Base-by-base conservation (phyloP, 30 jellyfish, hydroid and myxozoan species). In the Aurelia aurita region DNA sequence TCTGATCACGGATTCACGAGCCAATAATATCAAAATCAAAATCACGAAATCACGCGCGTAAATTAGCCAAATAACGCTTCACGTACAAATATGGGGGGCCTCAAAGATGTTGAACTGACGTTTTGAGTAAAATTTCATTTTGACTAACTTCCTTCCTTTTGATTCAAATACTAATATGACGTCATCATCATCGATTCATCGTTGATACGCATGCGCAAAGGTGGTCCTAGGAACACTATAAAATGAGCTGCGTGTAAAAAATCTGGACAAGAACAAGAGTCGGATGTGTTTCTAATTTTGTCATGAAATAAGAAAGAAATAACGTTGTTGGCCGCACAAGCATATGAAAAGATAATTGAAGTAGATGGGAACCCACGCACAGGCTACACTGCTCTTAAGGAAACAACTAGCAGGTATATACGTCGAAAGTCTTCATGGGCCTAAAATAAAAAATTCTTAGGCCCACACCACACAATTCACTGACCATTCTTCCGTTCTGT, bases 341-440 rank as follows among this genome's bases (percentile, higher is more conserved):
- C 66, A 5, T 44, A 64, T 43, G 46, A 31, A 55, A 59, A 47
- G 80, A 57, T 18, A 80, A 29, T 25, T 35, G 74, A 29, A 71
- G 77, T 83, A 83, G 93, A 83, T 83, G 93, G 93, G 85, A 83
- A 39, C 85, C 77, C 58, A 70, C 62, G 34, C 70, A 39, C 51
- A 83, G 69, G 93, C 82, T 21, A 43, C 74, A 28, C 79, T 83
- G 45, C 93, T 83, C 62, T 77, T 83, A 61, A 83, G 60, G 62
- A 83, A 63, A 49, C 93, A 83, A 71, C 46, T 83, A 54, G 87
- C 81, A 69, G 93, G 93, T 83, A 66, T 35, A 57, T 63, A 39
- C 13, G 51, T 6, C 47, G 67, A 28, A 6, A 12, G 69, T 45
- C 15, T 54, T 1, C 1, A 27, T 57, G 55, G 60, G 65, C 69